These are phyloP conservation scores for Drosophila birchii DNA, from an alignment of 2,888 invertebrate genomes.

Conservation along the genomic window DNA sequence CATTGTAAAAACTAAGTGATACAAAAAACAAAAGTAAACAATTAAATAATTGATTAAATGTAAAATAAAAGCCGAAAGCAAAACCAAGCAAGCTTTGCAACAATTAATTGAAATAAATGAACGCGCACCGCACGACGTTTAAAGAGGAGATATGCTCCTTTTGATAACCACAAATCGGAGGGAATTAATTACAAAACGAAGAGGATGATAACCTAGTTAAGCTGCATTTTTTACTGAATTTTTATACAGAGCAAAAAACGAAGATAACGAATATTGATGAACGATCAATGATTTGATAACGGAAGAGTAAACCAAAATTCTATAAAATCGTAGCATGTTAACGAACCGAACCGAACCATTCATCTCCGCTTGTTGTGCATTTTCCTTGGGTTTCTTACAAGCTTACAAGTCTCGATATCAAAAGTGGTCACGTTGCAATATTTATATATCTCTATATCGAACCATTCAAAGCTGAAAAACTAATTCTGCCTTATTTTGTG, in stretches of 20 bases:
- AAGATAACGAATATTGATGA: slow-evolving; percentile 35
- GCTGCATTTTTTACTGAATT: slow-evolving; percentile 83
- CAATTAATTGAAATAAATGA: slow-evolving; percentile 36
- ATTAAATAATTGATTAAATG: slow-evolving; percentile 63
- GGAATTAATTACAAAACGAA: slow-evolving; percentile 58
- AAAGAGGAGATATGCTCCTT: slow-evolving; percentile 45
- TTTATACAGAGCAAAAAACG: slow-evolving; percentile 73
- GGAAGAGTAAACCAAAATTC: slow-evolving; percentile 41
- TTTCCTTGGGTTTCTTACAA: slow-evolving; percentile 47
- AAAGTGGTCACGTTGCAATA: slow-evolving; percentile 70
- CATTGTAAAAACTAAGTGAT: slow-evolving; percentile 85
- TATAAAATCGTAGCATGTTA: slow-evolving; percentile 60
- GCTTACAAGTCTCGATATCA: slow-evolving; percentile 57
- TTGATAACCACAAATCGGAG: slow-evolving; percentile 57
- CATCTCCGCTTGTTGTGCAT: slow-evolving; percentile 60
- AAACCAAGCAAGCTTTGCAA: slow-evolving; percentile 37
- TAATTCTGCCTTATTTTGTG: slow-evolving; percentile 57
- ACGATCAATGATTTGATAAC: slow-evolving; percentile 37
- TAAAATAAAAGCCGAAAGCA: slow-evolving; percentile 40
- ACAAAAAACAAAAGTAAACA: slow-evolving; percentile 55
- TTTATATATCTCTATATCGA: slow-evolving; percentile 31
- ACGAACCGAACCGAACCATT: slow-evolving; percentile 34
- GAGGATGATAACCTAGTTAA: slow-evolving; percentile 72
- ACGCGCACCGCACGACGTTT: slow-evolving; percentile 52
- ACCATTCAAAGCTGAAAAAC: slow-evolving; percentile 6